These are phyloP conservation scores for Prionace glauca DNA, from an alignment of 2,797 vertebrate genomes.

Conservation along the genomic window DNA sequence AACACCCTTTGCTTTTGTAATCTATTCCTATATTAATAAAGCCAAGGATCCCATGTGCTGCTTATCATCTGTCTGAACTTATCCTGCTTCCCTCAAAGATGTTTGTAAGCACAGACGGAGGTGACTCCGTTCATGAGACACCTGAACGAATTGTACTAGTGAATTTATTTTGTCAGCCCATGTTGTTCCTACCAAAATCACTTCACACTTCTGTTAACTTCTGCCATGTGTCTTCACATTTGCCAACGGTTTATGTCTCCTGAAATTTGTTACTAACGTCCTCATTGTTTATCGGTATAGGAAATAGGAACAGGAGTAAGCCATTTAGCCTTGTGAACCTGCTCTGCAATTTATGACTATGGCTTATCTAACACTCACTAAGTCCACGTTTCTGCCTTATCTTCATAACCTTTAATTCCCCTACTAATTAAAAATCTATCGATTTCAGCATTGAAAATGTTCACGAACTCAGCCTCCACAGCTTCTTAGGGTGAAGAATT, in stretches of 20 bases:
- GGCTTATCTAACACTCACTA: too few species aligned
- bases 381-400: too few species aligned
- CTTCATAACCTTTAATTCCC: too few species aligned
- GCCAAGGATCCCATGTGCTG: too few species aligned
- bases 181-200: neutral
- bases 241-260: neutral
- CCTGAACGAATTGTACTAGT: neutral
- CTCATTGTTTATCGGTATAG: neutral
- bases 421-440: too few species aligned
- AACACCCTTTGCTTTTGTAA: neutral
- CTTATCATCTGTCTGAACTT: neutral
- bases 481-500: too few species aligned
- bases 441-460: too few species aligned
- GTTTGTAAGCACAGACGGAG: neutral
- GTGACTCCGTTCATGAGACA: neutral
- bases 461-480: too few species aligned
- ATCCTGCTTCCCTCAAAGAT: neutral
- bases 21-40: neutral
- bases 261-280: neutral
- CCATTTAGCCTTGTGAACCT: too few species aligned
- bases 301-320: too few species aligned
- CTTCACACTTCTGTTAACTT: neutral
- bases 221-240: too few species aligned
- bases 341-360: too few species aligned
- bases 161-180: neutral